Evolutionary conservation across 2,113 vertebrate genomes (phyloP).

Genomic region (Ptyas mucosa): DNA sequence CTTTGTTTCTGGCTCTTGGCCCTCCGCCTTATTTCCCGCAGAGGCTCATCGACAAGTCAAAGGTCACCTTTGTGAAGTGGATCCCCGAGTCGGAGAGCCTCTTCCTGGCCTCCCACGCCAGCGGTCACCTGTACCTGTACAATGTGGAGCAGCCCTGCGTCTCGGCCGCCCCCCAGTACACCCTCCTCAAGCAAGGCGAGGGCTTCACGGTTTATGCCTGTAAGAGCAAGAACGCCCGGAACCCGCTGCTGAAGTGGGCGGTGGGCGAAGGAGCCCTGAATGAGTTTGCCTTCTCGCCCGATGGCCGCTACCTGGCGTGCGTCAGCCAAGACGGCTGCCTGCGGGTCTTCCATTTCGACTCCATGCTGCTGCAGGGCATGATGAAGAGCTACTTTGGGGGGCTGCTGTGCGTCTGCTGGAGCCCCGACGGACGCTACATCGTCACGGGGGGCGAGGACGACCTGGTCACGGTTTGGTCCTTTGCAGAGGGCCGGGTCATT

Average conservation of each 20-base stretch:
- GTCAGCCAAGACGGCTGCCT: conserved; percentile 90
- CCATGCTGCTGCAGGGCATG: conserved; percentile 87
- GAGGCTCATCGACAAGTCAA: conserved; percentile 92
- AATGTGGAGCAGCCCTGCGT: conserved; percentile 83
- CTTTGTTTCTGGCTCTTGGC: background rate
- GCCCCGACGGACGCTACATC: conserved; percentile 86
- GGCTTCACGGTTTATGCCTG: conserved; percentile 87
- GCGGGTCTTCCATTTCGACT: conserved; percentile 87
- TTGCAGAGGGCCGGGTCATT: conserved; percentile 82
- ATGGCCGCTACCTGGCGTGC: conserved; percentile 86
- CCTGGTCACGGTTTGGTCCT: conserved; percentile 91
- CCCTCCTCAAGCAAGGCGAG: conserved; percentile 82
- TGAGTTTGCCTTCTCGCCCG: conserved; percentile 88
- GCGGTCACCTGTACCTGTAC: conserved; percentile 92
- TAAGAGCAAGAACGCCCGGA: conserved; percentile 84
- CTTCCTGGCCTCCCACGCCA: conserved; percentile 87
- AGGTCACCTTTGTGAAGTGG: conserved; percentile 87
- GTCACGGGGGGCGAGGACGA: conserved; percentile 89
- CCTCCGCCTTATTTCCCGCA: conserved; percentile 37
- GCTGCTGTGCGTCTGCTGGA: conserved; percentile 90
- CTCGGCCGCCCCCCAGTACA: conserved; percentile 77
- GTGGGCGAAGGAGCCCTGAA: conserved; percentile 87
- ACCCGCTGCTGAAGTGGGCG: conserved; percentile 85
- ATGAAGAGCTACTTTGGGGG: conserved; percentile 96
- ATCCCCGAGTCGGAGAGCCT: conserved; percentile 85